A percentile compares a stretch with the other conserved stretches of the same genome.
Evolutionary conservation across 2,113 vertebrate genomes (phyloP).

Genomic region (Caranx melampygus): DNA sequence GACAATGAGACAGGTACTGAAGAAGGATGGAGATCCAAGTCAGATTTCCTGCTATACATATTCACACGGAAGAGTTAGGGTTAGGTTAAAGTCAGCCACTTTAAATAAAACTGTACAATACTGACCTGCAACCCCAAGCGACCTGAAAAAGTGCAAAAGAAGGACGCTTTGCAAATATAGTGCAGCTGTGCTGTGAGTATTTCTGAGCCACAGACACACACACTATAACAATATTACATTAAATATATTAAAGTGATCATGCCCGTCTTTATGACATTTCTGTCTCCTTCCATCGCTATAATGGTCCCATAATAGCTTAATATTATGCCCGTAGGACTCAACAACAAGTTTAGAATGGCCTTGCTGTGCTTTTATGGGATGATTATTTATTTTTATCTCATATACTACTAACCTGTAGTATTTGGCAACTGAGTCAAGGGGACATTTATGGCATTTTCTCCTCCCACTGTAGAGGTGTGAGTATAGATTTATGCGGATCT

Average conservation of each 20-base stretch:
- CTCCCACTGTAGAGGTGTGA: not conserved
- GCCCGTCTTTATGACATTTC: not conserved
- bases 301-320: conserved; percentile 9
- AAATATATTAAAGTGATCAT: conserved; percentile 6
- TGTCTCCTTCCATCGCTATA: not conserved
- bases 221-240: conserved; percentile 22
- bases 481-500: too few species aligned
- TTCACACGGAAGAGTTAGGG: conserved; percentile 3
- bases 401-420: not conserved
- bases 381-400: not conserved
- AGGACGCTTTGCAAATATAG: not conserved
- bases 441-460: not conserved
- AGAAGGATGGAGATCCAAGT: not conserved
- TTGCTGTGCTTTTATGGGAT: conserved; percentile 18
- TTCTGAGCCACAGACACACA: not conserved
- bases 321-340: not conserved
- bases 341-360: conserved; percentile 7
- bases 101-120: not conserved
- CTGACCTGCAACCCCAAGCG: not conserved
- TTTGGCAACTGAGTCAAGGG: not conserved
- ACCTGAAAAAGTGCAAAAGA: not conserved
- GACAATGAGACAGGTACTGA: not conserved
- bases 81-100: not conserved
- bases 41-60: conserved; percentile 23
- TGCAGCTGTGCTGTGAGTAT: conserved; percentile 29